Base-by-base conservation (phyloP, 64 coral and sea anemone genomes). In the Stichodactyla helianthus region DNA sequence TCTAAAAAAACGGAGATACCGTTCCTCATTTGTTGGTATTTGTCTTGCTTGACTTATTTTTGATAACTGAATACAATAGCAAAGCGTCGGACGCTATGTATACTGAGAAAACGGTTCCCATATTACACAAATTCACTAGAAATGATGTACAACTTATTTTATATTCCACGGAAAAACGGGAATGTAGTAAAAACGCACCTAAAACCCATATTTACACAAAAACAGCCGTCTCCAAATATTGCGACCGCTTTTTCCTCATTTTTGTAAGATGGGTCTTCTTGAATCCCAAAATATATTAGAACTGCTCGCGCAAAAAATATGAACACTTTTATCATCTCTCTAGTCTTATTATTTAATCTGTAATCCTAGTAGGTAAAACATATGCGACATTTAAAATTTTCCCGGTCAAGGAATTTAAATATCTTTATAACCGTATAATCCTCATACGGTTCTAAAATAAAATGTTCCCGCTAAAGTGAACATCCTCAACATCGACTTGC, bases 381-480 rank as follows among this genome's bases (percentile, higher is more conserved):
- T 74, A 0, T 25, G n/a, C 31, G 25, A 65, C 22, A n/a, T 31
- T 11, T 26, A 31, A 7, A 74, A 74, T 35, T 74, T 31, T 74
- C 68, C 68, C 68, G 68, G 68, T 26, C 68, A 31, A 74, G 25
- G 68, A 74, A 58, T 74, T 74, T 74, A 31, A 74, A 65, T 65
- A 65, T 26, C 22, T 58, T 58, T 58, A 11, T 58, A 57, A 74
- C 25, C 68, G n/a, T 57, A 74, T 74, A 27, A 74, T 14, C n/a
- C 50, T 52, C 19, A 81, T 81, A 81, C 8, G 26, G 50, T 52
- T 79, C 31, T 14, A n/a, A 44, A 44, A 44, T 31, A 7, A 53
- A 52, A 54, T 81, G 15, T 81, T 54, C 78, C 78, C 78, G 78
- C 78, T 81, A 51, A 81, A 81, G 78, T 81, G 78, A 81, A 81